Evolutionary conservation across 1,140 invertebrate genomes (phyloP), one percentile per base, ranked within the genome.

Genomic region (Adelges cooleyi): DNA sequence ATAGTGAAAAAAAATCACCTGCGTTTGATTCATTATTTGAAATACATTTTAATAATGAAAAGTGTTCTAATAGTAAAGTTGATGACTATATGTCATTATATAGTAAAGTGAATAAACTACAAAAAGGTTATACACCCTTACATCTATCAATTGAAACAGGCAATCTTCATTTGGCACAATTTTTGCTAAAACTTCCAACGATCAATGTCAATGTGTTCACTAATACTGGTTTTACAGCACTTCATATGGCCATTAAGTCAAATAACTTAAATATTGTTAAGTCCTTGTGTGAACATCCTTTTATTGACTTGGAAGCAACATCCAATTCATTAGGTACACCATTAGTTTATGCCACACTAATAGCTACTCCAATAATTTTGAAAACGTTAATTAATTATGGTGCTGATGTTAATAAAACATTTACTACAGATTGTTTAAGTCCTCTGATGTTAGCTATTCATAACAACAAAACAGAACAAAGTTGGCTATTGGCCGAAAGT

Each of bases 341-440:
- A 46, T 22, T 62, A 11, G 46, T 62, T 29, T 62, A 62, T 62
- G 56, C 56, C 10, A 62, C 25, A 22, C 33, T 33, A 46, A 62
- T 48, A 18, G 44, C 56, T 15, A 48, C 56, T 48, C 56, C 56
- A 22, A 15, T 20, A 0, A 48, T 62, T 48, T 46, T 62, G n/a
- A 62, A 62, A 62, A 29, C n/a, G 29, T 29, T 62, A 48, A 62
- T 62, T 62, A 25, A 48, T 5, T 13, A 29, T 48, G 56, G 56
- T 22, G 56, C 56, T 33, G 42, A 62, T 33, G 42, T 62, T 11
- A 62, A 62, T 48, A 62, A 62, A 25, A 62, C 56, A n/a, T 48
- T 62, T 62, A 62, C 56, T n/a, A 6, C 27, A 48, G 56, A 62
- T 33, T 33, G n/a, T 29, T 48, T 62, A 23, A 62, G 46, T 62